These are phyloP conservation scores for Catostylus mosaicus DNA, from an alignment of 30 jellyfish, hydroid and myxozoan species.

Conservation along the genomic window DNA sequence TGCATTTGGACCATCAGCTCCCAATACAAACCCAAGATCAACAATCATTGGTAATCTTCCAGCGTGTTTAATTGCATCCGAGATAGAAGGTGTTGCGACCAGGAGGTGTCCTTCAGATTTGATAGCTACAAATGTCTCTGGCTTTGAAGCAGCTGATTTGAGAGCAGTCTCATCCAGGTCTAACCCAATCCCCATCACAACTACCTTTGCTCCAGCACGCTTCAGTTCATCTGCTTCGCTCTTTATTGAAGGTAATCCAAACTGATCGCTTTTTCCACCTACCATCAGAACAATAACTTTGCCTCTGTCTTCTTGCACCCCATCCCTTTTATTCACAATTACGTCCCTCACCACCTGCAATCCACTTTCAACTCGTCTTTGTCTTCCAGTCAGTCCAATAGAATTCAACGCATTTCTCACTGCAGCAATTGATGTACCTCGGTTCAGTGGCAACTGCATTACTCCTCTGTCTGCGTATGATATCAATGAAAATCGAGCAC, in stretches of 20 bases:
- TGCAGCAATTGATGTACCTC: constrained; percentile 21
- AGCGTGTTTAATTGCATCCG: constrained; percentile 1
- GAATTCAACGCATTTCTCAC: constrained; percentile 18
- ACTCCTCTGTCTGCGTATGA: constrained; percentile 17
- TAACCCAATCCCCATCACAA: constrained; percentile 11
- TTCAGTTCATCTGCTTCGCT: background rate
- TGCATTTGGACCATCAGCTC: constrained; percentile 5
- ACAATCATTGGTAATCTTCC: constrained; percentile 20
- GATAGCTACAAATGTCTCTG: background rate
- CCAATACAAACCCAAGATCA: constrained; percentile 44
- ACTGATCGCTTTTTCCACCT: constrained; percentile 29
- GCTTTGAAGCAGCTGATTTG: background rate
- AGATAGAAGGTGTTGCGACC: background rate
- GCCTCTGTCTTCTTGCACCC: constrained; percentile 28
- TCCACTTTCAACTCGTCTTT: constrained; percentile 25
- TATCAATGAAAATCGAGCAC: constrained; percentile 31
- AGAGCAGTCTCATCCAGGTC: constrained; percentile 6
- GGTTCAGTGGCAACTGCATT: background rate
- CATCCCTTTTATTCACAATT: background rate
- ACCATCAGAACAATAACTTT: constrained; percentile 51
- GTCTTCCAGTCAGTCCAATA: background rate
- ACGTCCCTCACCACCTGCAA: background rate
- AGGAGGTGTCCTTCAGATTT: background rate
- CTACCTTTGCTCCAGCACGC: background rate
- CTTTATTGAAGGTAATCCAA: background rate